These are phyloP conservation scores for Orbicella faveolata DNA, from an alignment of 64 coral and sea anemone genomes.

Conservation along the genomic window DNA sequence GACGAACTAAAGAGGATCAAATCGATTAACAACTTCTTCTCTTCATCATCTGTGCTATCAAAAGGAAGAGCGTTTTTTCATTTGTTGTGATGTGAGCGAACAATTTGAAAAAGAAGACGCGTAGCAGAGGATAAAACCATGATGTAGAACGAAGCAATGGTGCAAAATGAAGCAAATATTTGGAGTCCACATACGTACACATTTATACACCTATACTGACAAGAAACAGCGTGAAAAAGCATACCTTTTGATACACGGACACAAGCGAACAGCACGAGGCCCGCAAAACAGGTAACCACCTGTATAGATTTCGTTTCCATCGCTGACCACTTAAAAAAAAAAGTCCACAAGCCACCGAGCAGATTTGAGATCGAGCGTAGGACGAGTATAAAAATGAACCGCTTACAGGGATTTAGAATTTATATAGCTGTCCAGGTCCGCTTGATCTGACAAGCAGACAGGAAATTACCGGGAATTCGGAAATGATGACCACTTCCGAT, in stretches of 20 bases:
- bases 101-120: too few species aligned
- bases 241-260: background rate
- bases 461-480: constrained; percentile 14
- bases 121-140: too few species aligned
- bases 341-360: background rate
- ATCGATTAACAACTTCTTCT: too few species aligned
- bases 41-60: too few species aligned
- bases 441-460: constrained; percentile 43
- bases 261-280: background rate
- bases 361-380: background rate
- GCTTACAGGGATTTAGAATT: background rate
- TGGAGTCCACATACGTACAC: background rate
- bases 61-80: too few species aligned
- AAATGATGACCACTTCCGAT: constrained; percentile 8
- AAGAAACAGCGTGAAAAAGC: background rate
- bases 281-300: background rate
- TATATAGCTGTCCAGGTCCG: background rate
- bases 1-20: too few species aligned
- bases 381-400: background rate
- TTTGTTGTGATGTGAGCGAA: too few species aligned
- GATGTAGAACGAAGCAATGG: too few species aligned
- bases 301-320: background rate
- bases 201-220: background rate
- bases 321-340: background rate
- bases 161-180: too few species aligned